Base-by-base conservation (phyloP, 2,113 vertebrate genomes). In the Erythrolamprus reginae region DNA sequence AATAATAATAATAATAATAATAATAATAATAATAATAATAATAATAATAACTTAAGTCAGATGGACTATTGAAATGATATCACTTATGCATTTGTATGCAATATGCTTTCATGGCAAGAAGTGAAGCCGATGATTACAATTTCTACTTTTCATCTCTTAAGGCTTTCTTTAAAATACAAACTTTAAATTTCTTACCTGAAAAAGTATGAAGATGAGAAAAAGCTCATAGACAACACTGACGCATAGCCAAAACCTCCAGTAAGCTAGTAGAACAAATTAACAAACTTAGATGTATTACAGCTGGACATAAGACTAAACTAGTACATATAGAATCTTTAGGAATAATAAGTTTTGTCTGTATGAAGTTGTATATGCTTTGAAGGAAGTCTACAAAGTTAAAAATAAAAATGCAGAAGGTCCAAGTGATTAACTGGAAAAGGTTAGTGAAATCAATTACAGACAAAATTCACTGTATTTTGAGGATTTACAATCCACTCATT, bases 131-230 rank as follows among this genome's bases (percentile, higher is more conserved):
- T 47, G 19, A 55, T 33, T 56, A 83, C n/a, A 38, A 2, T 58
- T 21, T 61, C 28, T 90, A 0, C 1, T 56, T 70, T 55, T 0
- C 1, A 51, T 23, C 33, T 77, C 53, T 84, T 84, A 61, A 86
- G 45, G 21, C 13, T n/a, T 33, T 4, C 9, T 21, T 61, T 58
- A 70, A 28, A 9, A 88, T 21, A 28, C 24, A 45, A 85, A n/a
- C 61, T 42, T 10, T 15, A 42, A 90, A 13, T 9, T 0, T 89
- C 98, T 95, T 89, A 99, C 99, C 98, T 99, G 99, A 93, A 99
- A 99, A 48, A 99, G 98, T 93, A 99, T 99, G 94, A 99, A 99
- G 97, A 99, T 99, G 96, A 99, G 99, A 95, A 99, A 99, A 53
- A 99, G 98, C 93, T 99, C 99, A 10, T 99, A 99, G 65, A 99